Conservation (phyloP, 2,113 vertebrate species). For the Trogon melanurus region DNA sequence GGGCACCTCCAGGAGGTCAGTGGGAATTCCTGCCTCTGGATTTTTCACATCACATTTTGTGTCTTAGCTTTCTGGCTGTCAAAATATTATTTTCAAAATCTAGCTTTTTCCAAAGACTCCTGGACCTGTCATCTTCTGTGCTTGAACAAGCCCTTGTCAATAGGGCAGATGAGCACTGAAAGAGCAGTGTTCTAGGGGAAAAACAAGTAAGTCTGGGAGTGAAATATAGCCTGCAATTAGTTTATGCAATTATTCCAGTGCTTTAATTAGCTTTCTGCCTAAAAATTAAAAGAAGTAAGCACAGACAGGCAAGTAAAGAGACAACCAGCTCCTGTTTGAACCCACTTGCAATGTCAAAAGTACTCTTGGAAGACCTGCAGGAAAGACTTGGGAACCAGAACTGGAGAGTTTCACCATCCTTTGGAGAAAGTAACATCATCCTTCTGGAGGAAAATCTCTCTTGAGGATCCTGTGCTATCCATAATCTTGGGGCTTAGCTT, state of each 20-base stretch:
- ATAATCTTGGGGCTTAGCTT: background rate
- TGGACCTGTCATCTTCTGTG: background rate
- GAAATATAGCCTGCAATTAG: background rate
- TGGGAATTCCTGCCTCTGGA: background rate
- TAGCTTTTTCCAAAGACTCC: background rate
- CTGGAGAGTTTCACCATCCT: fast-evolving
- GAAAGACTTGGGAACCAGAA: background rate
- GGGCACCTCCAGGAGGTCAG: background rate
- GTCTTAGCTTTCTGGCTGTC: background rate
- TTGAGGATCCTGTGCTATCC: too few relatives aligned
- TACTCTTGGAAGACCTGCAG: background rate
- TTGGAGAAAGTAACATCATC: background rate
- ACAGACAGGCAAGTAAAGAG: background rate
- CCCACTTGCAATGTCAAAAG: background rate
- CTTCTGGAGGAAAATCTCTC: too few relatives aligned
- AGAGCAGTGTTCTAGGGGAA: background rate
- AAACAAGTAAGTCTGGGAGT: background rate
- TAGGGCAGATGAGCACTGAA: background rate
- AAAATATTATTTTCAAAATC: background rate
- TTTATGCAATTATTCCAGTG: background rate
- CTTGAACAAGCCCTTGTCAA: background rate
- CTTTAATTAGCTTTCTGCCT: background rate
- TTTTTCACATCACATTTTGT: background rate
- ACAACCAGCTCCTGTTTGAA: background rate
- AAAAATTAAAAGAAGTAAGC: background rate